These are phyloP conservation scores for Salticus scenicus DNA, from an alignment of 2,888 invertebrate species.

Conservation along the genomic window DNA sequence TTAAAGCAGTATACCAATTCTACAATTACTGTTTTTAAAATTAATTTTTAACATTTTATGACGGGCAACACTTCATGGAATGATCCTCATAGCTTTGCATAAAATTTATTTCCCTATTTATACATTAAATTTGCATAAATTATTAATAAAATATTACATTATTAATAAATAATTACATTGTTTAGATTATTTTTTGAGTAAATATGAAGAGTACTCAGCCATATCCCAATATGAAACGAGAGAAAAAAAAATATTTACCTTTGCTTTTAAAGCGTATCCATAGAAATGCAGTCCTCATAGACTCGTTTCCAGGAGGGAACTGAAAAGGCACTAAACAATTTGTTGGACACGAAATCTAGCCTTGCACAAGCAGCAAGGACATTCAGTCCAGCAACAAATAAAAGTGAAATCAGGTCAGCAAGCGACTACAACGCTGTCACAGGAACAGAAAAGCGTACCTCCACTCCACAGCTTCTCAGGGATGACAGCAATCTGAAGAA, in stretches of 20 bases:
- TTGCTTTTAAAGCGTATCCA: conserved; percentile 31
- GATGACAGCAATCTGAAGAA: conserved; percentile 41
- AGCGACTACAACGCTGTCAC: conserved; percentile 49
- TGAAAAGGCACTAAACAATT: conserved; percentile 8
- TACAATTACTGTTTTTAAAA: no score
- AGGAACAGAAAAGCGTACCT: conserved; percentile 52
- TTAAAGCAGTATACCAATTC: no score
- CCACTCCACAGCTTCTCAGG: conserved; percentile 36
- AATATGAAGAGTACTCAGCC: no score
- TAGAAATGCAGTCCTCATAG: conserved; percentile 12
- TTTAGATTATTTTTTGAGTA: no score
- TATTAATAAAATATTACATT: no score
- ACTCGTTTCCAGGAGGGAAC: background rate
- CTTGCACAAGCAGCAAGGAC: conserved; percentile 44
- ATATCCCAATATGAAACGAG: background rate
- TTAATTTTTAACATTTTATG: no score
- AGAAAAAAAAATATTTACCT: conserved; percentile 16
- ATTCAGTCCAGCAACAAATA: conserved; percentile 23
- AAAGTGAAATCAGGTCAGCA: conserved; percentile 63
- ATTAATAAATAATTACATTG: no score
- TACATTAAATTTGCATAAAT: no score
- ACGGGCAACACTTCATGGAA: no score
- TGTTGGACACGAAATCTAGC: conserved; percentile 11
- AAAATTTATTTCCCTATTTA: no score
- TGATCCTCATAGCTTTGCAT: no score